Percentiles rank a stretch among this genome's conserved stretches.
phyloP scores from a whole-genome alignment of 2,113 vertebrate species.

The Mastomys coucha region DNA sequence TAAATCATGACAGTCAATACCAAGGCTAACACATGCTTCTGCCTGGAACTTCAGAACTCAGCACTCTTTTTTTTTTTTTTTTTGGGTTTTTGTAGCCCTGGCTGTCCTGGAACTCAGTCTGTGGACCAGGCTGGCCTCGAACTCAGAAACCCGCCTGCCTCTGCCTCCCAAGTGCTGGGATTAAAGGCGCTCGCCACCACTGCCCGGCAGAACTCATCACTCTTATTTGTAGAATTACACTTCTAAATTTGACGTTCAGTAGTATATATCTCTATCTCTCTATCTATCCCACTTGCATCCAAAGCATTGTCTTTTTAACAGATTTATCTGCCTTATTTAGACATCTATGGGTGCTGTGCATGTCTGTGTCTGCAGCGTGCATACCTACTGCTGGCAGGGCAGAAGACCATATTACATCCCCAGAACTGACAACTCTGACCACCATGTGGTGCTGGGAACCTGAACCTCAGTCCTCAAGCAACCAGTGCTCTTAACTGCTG shows the following conservation, averaged over 20 bases:
- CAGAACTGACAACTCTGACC: background rate
- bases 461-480: background rate
- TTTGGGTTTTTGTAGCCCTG: no score
- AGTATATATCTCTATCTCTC: background rate
- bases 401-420: background rate
- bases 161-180: no score
- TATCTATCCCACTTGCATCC: background rate
- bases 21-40: slow-evolving; percentile 3
- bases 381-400: background rate
- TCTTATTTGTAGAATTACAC: background rate
- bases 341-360: no score
- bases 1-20: slow-evolving; percentile 22
- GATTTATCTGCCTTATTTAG: background rate
- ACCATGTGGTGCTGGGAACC: no score
- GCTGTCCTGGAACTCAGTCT: no score
- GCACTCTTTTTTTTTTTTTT: no score
- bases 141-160: no score
- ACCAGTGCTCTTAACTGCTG: background rate
- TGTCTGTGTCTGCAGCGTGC: background rate
- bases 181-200: no score
- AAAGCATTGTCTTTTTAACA: background rate
- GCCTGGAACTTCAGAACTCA: background rate
- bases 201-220: background rate
- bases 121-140: no score
- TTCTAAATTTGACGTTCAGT: slow-evolving; percentile 12